A percentile compares a stretch with the other conserved stretches of the same genome.
These are phyloP conservation scores for Drosophila diplacantha DNA, from an alignment of 2,888 invertebrate species.

Conservation along the genomic window DNA sequence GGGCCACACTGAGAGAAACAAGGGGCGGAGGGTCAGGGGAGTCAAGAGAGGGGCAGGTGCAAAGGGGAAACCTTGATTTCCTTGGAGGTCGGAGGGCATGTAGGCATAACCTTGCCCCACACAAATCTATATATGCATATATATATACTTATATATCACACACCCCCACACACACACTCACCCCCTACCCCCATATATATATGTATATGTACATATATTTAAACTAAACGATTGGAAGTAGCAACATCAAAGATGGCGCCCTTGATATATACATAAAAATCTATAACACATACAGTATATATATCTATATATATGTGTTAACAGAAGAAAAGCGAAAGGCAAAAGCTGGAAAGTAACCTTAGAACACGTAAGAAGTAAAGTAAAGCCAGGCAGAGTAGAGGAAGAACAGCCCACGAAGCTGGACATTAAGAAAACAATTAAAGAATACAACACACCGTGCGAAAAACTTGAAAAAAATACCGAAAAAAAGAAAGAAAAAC, in stretches of 20 bases:
- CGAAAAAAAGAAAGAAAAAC: slow-evolving; percentile 21
- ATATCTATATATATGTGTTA: slow-evolving; percentile 19
- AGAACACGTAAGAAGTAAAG: slow-evolving; percentile 28
- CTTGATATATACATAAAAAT: slow-evolving; percentile 26
- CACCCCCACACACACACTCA: background rate
- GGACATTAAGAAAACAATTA: slow-evolving; percentile 1
- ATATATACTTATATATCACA: slow-evolving; percentile 11
- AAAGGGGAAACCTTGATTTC: slow-evolving; percentile 3
- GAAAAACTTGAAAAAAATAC: background rate
- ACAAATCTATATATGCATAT: slow-evolving; percentile 46
- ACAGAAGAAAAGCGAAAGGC: slow-evolving; percentile 32
- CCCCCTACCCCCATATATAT: slow-evolving; percentile 16
- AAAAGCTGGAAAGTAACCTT: slow-evolving; percentile 61
- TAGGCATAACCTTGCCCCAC: slow-evolving; percentile 8
- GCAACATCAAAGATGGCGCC: slow-evolving; percentile 72
- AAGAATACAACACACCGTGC: background rate
- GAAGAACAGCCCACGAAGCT: slow-evolving; percentile 3
- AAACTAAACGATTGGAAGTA: slow-evolving; percentile 37
- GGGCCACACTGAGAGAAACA: background rate
- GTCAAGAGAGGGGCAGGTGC: slow-evolving; percentile 8
- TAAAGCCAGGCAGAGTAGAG: slow-evolving; percentile 15
- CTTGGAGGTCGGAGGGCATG: background rate
- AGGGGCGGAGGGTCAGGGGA: background rate
- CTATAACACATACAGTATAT: slow-evolving; percentile 34
- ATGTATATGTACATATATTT: slow-evolving; percentile 41